Percentiles rank a stretch among this genome's conserved stretches.
These are phyloP conservation scores for Rhagonycha lutea DNA, from an alignment of 2,888 invertebrate genomes.

Conservation along the genomic window DNA sequence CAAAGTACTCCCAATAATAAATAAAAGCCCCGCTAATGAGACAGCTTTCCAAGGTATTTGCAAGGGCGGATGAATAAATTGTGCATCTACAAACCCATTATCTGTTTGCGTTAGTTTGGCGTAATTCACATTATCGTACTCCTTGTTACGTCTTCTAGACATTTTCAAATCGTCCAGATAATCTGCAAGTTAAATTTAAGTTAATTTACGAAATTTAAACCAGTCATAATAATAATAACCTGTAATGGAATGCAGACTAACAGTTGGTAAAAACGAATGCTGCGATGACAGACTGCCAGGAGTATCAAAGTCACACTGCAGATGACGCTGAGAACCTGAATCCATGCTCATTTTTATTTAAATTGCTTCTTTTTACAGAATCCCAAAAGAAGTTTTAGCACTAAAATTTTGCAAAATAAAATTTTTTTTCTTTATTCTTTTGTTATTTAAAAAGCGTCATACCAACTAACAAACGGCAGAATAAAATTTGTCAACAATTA, in stretches of 20 bases:
- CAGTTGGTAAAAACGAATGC: constrained; percentile 39
- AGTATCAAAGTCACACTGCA: constrained; percentile 32
- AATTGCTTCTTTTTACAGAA: background rate
- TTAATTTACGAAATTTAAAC: constrained; percentile 9
- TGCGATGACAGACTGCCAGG: constrained; percentile 32
- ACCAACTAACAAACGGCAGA: background rate
- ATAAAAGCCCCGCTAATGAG: constrained; percentile 73
- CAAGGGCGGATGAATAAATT: constrained; percentile 67
- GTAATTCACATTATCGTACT: constrained; percentile 66
- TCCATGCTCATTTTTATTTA: constrained; percentile 15
- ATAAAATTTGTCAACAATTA: background rate
- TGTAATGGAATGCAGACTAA: constrained; percentile 49
- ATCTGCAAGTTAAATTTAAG: constrained; percentile 47
- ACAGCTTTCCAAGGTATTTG: constrained; percentile 88
- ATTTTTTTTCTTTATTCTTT: background rate
- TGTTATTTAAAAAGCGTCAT: background rate
- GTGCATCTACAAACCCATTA: constrained; percentile 72
- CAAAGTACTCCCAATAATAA: constrained; percentile 75
- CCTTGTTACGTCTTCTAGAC: constrained; percentile 64
- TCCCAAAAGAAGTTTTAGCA: background rate
- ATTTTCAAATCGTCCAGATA: constrained; percentile 59
- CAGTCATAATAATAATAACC: constrained; percentile 37
- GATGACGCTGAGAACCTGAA: constrained; percentile 31
- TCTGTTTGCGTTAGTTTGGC: constrained; percentile 60
- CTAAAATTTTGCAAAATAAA: background rate